phyloP scores from a whole-genome alignment of 1,140 invertebrate genomes.

The Drosophila mayri region DNA sequence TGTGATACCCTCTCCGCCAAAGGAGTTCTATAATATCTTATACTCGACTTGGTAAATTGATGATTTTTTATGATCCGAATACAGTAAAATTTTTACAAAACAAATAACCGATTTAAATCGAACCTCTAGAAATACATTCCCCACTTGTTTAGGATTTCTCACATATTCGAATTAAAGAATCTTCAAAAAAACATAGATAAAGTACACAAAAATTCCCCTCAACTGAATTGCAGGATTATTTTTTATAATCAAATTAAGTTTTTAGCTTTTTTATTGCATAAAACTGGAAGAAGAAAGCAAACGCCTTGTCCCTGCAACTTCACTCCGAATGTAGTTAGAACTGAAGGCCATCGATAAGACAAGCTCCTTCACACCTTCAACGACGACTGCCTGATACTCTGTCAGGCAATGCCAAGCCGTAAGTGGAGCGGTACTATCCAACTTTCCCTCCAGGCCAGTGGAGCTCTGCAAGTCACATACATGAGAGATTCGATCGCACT shows the following conservation, averaged over 20 bases:
- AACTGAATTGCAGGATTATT: background rate
- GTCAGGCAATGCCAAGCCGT: background rate
- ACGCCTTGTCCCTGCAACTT: slow-evolving; percentile 1
- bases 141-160: background rate
- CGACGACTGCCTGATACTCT: slow-evolving; percentile 4
- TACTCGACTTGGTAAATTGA: background rate
- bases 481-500: slow-evolving; percentile 39
- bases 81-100: no score
- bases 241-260: background rate
- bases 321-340: background rate
- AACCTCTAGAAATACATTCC: no score
- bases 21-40: background rate
- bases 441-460: slow-evolving; percentile 3
- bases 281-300: background rate
- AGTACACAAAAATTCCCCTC: background rate
- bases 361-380: background rate
- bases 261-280: background rate
- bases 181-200: background rate
- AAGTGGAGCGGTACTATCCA: slow-evolving; percentile 12
- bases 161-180: background rate
- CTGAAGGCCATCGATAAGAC: slow-evolving; percentile 9
- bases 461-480: slow-evolving; percentile 34
- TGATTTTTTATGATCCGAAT: background rate
- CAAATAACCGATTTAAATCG: no score
- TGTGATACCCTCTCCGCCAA: slow-evolving; percentile 1